Percentiles rank a stretch among this genome's conserved stretches.
phyloP scores from a whole-genome alignment of 2,797 vertebrate genomes.

The Capromys pilorides region DNA sequence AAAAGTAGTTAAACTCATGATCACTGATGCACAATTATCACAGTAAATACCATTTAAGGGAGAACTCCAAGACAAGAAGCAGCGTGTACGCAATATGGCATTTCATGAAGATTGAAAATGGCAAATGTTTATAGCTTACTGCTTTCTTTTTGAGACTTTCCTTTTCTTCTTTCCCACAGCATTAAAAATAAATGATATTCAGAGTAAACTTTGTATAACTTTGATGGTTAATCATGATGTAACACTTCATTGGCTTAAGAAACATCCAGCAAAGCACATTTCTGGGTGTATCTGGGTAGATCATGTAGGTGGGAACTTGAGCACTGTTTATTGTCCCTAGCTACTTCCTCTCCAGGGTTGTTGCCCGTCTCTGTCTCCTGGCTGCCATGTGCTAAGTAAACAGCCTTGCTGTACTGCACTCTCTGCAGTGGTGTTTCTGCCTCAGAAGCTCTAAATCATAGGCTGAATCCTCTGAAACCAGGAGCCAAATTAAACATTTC shows the following conservation, averaged over 20 bases:
- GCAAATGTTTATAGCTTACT: neutral
- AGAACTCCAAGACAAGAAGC: neutral
- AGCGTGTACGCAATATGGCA: neutral
- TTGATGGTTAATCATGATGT: neutral
- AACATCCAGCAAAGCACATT: neutral
- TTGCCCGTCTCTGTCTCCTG: neutral
- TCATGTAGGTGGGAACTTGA: neutral
- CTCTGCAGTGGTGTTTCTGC: neutral
- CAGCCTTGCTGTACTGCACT: neutral
- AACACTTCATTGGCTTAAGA: neutral
- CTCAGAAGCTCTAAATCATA: neutral
- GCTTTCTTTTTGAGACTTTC: neutral
- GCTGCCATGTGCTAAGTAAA: neutral
- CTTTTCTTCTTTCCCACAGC: neutral
- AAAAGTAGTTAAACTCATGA: neutral
- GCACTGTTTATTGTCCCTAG: too few species aligned
- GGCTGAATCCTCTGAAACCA: neutral
- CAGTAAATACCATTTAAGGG: neutral
- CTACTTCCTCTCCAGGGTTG: neutral
- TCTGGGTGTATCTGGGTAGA: neutral
- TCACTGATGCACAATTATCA: neutral
- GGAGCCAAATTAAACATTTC: neutral
- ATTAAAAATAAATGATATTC: slow-evolving; percentile 21
- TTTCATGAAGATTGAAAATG: slow-evolving; percentile 24
- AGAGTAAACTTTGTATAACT: neutral